Conservation (phyloP, 1,140 invertebrate genomes). For the Sarcophaga bullata region DNA sequence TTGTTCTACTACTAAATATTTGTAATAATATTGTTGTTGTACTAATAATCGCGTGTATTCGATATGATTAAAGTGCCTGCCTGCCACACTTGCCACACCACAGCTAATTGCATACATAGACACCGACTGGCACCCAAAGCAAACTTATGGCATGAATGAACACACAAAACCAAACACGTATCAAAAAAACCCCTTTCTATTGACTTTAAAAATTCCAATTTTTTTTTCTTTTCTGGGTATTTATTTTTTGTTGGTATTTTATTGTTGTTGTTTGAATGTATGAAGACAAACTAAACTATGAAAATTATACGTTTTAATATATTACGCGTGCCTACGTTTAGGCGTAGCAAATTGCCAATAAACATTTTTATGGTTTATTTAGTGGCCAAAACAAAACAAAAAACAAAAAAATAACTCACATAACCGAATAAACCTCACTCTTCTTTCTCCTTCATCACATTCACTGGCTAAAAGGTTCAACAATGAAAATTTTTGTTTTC, state of each 20-base stretch:
- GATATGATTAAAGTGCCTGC: not conserved
- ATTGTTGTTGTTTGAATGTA: too few species aligned
- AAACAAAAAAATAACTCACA: too few species aligned
- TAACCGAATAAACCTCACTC: too few species aligned
- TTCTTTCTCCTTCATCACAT: too few species aligned
- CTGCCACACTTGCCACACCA: too few species aligned
- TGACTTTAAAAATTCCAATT: conserved; percentile 1
- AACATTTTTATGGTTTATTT: conserved; percentile 20
- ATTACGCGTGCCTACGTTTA: conserved; percentile 39
- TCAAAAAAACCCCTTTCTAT: conserved; percentile 5
- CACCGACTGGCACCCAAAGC: too few species aligned
- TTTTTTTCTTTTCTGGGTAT: not conserved
- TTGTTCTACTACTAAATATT: not conserved
- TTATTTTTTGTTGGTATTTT: not conserved
- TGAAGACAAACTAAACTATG: conserved; percentile 28
- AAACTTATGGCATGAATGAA: too few species aligned
- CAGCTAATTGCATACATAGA: too few species aligned
- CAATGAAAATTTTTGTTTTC: too few species aligned
- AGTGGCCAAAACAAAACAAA: too few species aligned
- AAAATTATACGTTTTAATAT: conserved; percentile 38
- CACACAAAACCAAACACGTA: not conserved
- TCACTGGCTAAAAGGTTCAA: too few species aligned
- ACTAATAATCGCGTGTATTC: conserved; percentile 8
- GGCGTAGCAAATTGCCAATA: conserved; percentile 32
- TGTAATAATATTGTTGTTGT: not conserved